phyloP scores from a whole-genome alignment of 1,140 invertebrate species.

The Drusus annulatus region DNA sequence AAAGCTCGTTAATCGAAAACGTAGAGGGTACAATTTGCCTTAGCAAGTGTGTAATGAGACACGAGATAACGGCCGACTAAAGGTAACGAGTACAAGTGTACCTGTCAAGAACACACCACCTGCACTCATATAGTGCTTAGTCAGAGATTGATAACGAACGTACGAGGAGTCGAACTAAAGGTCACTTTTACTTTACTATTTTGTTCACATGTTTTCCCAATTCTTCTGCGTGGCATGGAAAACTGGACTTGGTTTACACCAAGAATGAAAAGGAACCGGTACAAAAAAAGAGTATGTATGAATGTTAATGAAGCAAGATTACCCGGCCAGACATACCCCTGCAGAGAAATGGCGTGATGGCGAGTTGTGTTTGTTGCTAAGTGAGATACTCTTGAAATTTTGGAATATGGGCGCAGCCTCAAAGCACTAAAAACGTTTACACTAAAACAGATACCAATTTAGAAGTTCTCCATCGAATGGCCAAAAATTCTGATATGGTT shows the following conservation, averaged over 20 bases:
- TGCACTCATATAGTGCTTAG: neutral
- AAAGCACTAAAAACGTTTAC: too few relatives aligned
- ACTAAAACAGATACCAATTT: too few relatives aligned
- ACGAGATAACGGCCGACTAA: constrained; percentile 4
- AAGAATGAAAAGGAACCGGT: neutral
- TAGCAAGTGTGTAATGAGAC: neutral
- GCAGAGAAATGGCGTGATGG: too few relatives aligned
- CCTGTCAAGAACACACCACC: constrained; percentile 32
- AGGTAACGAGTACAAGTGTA: constrained; percentile 21
- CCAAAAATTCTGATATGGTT: too few relatives aligned
- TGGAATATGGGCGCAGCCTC: too few relatives aligned
- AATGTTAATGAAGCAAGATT: too few relatives aligned
- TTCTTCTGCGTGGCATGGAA: neutral
- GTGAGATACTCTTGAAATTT: too few relatives aligned
- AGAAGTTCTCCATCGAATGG: too few relatives aligned
- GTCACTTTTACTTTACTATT: neutral
- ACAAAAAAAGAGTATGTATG: too few relatives aligned
- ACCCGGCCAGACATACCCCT: too few relatives aligned
- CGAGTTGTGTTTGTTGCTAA: too few relatives aligned
- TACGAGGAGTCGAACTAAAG: neutral
- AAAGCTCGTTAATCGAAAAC: neutral
- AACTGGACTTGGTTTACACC: neutral
- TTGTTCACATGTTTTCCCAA: neutral
- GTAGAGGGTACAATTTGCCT: neutral
- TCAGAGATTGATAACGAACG: neutral